A percentile compares a stretch with the other conserved stretches of the same genome.
Conservation (phyloP, 1,140 invertebrate genomes). For the Apis florea region DNA sequence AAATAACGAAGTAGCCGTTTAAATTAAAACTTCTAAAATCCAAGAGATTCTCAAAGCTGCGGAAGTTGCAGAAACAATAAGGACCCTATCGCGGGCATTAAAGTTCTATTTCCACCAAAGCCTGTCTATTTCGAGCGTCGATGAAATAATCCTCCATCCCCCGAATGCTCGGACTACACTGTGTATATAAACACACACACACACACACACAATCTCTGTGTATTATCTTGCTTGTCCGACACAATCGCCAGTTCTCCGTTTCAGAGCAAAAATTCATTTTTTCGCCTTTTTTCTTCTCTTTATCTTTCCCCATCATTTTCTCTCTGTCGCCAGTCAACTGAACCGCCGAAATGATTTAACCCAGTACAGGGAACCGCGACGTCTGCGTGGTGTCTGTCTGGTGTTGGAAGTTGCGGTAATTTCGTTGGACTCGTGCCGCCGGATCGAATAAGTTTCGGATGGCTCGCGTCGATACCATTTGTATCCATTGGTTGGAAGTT, state of each 20-base stretch:
- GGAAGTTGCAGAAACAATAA: not conserved
- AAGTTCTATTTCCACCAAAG: not conserved
- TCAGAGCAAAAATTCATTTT: too few relatives aligned
- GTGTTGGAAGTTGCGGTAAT: constrained; percentile 67
- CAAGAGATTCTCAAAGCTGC: not conserved
- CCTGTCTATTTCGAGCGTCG: not conserved
- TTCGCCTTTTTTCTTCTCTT: too few relatives aligned
- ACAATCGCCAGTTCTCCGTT: constrained; percentile 16
- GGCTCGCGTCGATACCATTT: constrained; percentile 53
- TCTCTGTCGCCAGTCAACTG: too few relatives aligned
- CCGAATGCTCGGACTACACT: not conserved
- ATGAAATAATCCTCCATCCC: not conserved
- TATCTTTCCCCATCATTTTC: not conserved
- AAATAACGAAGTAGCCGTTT: not conserved
- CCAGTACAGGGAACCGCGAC: constrained; percentile 35
- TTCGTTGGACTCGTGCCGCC: constrained; percentile 63
- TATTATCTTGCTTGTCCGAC: not conserved
- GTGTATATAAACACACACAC: too few relatives aligned
- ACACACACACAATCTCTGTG: not conserved
- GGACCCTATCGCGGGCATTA: not conserved
- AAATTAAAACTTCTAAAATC: not conserved
- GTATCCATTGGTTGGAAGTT: constrained; percentile 49
- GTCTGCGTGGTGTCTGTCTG: constrained; percentile 33
- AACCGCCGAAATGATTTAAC: constrained; percentile 73
- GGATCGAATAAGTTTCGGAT: constrained; percentile 59